phyloP scores from a whole-genome alignment of 2,797 vertebrate genomes.

The Mastacembelus armatus region DNA sequence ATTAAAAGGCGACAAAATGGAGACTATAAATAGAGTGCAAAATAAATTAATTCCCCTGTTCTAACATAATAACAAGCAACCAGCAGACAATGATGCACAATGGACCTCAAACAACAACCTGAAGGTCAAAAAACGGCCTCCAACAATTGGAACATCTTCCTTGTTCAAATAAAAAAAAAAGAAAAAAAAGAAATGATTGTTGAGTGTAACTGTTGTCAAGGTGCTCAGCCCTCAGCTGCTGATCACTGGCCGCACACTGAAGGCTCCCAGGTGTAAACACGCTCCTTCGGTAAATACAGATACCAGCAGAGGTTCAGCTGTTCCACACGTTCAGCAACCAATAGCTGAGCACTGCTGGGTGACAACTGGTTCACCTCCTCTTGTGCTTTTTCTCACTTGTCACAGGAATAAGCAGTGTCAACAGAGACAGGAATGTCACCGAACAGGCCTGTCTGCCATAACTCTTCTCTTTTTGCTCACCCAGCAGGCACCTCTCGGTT shows the following conservation, averaged over 20 bases:
- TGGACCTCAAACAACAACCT: slow-evolving; percentile 2
- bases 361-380: slow-evolving; percentile 49
- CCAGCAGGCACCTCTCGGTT: slow-evolving; percentile 14
- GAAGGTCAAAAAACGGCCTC: background rate
- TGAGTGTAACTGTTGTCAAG: background rate
- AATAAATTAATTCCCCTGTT: slow-evolving; percentile 15
- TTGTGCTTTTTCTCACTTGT: slow-evolving; percentile 37
- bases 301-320: slow-evolving; percentile 39
- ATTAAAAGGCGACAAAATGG: slow-evolving; percentile 21
- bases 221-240: slow-evolving; percentile 13
- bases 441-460: slow-evolving; percentile 65
- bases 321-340: slow-evolving; percentile 9
- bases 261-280: slow-evolving; percentile 47
- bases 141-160: too few species aligned
- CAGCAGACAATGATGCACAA: slow-evolving; percentile 5
- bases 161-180: too few species aligned
- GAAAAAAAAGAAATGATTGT: background rate
- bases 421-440: slow-evolving; percentile 79
- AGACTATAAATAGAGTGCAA: slow-evolving; percentile 27
- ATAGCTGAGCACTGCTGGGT: slow-evolving; percentile 5
- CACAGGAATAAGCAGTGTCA: slow-evolving; percentile 70
- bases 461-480: slow-evolving; percentile 30
- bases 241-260: slow-evolving; percentile 14
- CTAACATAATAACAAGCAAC: background rate
- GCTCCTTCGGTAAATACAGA: slow-evolving; percentile 41